Evolutionary conservation across 2,888 invertebrate genomes (phyloP).

Genomic region (Phaonia tiefii): DNA sequence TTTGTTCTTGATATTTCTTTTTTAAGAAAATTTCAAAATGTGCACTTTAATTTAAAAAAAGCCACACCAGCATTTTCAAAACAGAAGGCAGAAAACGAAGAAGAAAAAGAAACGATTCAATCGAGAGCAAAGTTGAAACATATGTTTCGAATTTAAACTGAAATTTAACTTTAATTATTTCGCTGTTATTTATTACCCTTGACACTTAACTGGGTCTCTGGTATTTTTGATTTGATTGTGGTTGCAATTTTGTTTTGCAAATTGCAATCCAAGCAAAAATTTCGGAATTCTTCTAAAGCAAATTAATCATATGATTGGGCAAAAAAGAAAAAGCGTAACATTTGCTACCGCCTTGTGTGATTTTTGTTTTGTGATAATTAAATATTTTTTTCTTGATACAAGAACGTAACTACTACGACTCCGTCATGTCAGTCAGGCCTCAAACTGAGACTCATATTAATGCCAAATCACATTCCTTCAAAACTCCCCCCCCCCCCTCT

Average conservation of each 20-base stretch:
- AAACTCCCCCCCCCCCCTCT: background rate
- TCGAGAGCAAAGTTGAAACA: slow-evolving; percentile 18
- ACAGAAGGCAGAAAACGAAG: background rate
- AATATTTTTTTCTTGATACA: background rate
- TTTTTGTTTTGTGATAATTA: background rate
- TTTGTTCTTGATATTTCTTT: too few relatives aligned
- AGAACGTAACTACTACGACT: background rate
- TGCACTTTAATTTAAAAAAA: too few relatives aligned
- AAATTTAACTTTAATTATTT: background rate
- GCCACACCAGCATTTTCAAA: too few relatives aligned
- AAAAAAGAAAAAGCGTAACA: background rate
- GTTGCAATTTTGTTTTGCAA: background rate
- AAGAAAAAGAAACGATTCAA: too few relatives aligned
- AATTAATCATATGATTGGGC: slow-evolving; percentile 53
- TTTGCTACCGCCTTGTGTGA: too few relatives aligned
- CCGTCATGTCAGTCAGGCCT: background rate
- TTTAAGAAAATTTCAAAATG: too few relatives aligned
- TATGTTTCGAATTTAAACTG: slow-evolving; percentile 14
- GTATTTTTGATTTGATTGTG: too few relatives aligned
- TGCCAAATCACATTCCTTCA: slow-evolving; percentile 3
- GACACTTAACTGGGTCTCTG: slow-evolving; percentile 31
- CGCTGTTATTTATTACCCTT: slow-evolving; percentile 26
- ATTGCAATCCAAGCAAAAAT: background rate
- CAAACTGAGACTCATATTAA: too few relatives aligned
- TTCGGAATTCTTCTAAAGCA: background rate